Evolutionary conservation across 2,113 vertebrate species (phyloP).

Genomic region (Smithornis capensis): DNA sequence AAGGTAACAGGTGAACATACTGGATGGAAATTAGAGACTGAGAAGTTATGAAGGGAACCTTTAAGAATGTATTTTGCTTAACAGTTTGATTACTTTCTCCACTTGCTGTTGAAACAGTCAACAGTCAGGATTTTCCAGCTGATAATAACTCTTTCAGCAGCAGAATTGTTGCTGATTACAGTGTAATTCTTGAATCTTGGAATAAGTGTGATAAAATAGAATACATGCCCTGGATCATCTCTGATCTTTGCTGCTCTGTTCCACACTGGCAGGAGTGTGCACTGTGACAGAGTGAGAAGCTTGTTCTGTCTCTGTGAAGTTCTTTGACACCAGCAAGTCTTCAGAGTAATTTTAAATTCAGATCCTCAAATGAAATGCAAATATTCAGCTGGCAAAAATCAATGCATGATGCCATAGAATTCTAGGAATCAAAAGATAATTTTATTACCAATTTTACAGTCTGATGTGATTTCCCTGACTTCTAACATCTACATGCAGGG

Average conservation of each 20-base stretch:
- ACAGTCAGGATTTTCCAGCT: background rate
- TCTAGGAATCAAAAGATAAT: background rate
- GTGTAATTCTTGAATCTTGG: background rate
- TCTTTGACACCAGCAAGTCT: background rate
- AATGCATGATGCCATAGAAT: background rate
- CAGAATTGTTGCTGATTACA: background rate
- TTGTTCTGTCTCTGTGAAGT: background rate
- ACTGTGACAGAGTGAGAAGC: rapidly evolving
- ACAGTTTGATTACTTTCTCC: background rate
- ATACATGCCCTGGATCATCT: background rate
- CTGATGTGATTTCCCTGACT: background rate
- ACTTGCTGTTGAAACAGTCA: background rate
- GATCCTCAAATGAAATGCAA: background rate
- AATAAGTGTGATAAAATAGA: background rate
- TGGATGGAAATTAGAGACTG: background rate
- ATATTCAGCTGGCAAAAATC: background rate
- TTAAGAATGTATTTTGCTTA: background rate
- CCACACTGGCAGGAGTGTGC: background rate
- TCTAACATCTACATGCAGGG: background rate
- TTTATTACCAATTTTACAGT: background rate
- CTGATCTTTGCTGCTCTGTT: background rate
- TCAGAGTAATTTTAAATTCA: background rate
- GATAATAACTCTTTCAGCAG: background rate
- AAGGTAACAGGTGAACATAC: background rate
- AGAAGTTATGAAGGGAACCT: background rate